phyloP scores from a whole-genome alignment of 2,113 vertebrate genomes.

The Pleuronectes platessa region DNA sequence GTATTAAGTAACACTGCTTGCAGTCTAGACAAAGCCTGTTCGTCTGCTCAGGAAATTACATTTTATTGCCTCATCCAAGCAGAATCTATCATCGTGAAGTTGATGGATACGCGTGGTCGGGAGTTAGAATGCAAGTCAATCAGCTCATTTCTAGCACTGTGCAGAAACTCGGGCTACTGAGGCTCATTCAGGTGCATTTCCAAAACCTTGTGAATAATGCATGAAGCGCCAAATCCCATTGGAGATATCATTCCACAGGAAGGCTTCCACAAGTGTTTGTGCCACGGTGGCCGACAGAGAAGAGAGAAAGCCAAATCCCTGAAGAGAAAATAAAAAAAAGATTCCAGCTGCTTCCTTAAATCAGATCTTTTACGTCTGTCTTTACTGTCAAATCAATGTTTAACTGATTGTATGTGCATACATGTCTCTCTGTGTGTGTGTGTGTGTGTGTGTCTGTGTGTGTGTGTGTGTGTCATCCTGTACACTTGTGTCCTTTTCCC shows the following conservation, averaged over 20 bases:
- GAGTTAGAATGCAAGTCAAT: conserved; percentile 16
- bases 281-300: conserved; percentile 11
- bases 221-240: conserved; percentile 71
- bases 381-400: conserved; percentile 7
- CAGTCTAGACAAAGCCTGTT: conserved; percentile 23
- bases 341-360: conserved; percentile 51
- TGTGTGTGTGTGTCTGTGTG: not conserved
- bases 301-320: conserved; percentile 39
- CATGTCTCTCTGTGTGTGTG: not conserved
- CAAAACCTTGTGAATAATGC: conserved; percentile 72
- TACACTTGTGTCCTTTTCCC: not conserved
- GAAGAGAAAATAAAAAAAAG: conserved; percentile 12
- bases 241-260: conserved; percentile 67
- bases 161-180: conserved; percentile 23
- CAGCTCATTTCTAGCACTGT: conserved; percentile 34
- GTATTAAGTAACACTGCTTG: not conserved
- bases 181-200: conserved; percentile 59
- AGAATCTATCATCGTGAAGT: conserved; percentile 11
- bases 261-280: conserved; percentile 42
- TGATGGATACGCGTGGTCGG: conserved; percentile 20
- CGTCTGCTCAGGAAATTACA: not conserved
- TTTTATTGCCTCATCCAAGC: conserved; percentile 6
- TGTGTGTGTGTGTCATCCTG: not conserved
- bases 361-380: conserved; percentile 20
- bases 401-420: not conserved